phyloP scores from a whole-genome alignment of 1,140 invertebrate species.

The Glossosoma conforme region DNA sequence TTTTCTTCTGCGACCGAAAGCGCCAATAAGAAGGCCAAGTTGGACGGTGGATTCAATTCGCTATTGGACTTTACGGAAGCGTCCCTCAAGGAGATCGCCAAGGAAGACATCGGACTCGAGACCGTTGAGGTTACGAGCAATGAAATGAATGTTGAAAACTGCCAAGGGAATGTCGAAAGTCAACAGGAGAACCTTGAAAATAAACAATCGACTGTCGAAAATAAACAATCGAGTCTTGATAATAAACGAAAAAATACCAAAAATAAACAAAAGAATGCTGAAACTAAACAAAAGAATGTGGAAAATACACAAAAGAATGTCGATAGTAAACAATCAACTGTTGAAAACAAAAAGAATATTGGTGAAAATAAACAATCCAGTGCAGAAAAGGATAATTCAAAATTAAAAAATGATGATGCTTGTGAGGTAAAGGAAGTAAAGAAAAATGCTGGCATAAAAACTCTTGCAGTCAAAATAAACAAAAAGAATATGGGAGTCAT shows the following conservation, averaged over 20 bases:
- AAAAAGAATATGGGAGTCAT: conserved; percentile 3
- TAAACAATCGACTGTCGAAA: background rate
- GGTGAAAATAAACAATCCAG: no score
- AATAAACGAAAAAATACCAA: background rate
- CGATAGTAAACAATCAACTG: no score
- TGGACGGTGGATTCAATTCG: conserved; percentile 14
- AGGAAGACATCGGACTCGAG: background rate
- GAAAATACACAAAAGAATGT: no score
- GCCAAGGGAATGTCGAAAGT: no score
- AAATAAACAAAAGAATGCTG: background rate
- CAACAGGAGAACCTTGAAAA: no score
- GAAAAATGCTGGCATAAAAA: no score
- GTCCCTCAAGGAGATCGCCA: conserved; percentile 20
- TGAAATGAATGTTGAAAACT: no score
- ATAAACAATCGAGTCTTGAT: background rate
- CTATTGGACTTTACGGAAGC: conserved; percentile 26
- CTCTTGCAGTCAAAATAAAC: background rate
- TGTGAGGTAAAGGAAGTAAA: no score
- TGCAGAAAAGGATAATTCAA: background rate
- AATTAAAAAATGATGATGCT: no score
- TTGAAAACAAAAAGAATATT: no score
- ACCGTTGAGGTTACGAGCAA: background rate
- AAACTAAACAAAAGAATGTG: no score
- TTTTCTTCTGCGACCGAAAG: conserved; percentile 33
- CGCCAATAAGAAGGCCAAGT: conserved; percentile 7